phyloP scores from a whole-genome alignment of 2,888 invertebrate genomes.

The Liopterus haemorrhoidalis region DNA sequence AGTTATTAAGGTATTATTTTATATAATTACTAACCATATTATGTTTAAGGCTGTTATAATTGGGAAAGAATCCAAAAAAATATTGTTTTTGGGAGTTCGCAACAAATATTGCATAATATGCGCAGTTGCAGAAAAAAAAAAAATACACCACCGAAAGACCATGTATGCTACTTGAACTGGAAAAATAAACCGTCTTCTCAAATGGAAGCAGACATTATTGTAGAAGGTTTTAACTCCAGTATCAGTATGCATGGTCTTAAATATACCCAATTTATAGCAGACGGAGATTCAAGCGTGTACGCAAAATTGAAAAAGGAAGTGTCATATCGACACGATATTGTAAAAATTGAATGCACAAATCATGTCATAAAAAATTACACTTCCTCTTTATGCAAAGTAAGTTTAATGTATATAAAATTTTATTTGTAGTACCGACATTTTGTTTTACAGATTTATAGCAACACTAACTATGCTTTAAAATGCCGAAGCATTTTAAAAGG shows the following conservation, averaged over 20 bases:
- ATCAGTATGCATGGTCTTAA: constrained; percentile 34
- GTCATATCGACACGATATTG: constrained; percentile 28
- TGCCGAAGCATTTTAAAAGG: too few relatives aligned
- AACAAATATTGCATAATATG: constrained; percentile 38
- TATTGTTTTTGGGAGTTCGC: constrained; percentile 35
- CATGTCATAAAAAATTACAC: constrained; percentile 32
- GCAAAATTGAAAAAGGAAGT: constrained; percentile 30
- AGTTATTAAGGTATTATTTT: too few relatives aligned
- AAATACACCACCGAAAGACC: constrained; percentile 22
- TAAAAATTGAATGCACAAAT: constrained; percentile 39
- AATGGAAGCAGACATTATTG: constrained; percentile 39
- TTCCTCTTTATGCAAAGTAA: constrained; percentile 18
- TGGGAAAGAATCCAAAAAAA: constrained; percentile 30
- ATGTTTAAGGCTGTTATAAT: constrained; percentile 25
- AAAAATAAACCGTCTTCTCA: constrained; percentile 34
- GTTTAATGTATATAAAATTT: constrained; percentile 8
- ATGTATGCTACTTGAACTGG: constrained; percentile 39
- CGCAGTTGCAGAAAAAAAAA: constrained; percentile 29
- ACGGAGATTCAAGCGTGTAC: constrained; percentile 39
- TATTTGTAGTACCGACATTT: neutral
- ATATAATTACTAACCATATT: neutral
- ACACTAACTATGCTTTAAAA: too few relatives aligned
- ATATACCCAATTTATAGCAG: constrained; percentile 37
- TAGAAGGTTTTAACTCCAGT: constrained; percentile 36
- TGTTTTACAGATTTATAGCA: constrained; percentile 10